Conservation (phyloP, 2,797 vertebrate genomes). For the Clamator glandarius region DNA sequence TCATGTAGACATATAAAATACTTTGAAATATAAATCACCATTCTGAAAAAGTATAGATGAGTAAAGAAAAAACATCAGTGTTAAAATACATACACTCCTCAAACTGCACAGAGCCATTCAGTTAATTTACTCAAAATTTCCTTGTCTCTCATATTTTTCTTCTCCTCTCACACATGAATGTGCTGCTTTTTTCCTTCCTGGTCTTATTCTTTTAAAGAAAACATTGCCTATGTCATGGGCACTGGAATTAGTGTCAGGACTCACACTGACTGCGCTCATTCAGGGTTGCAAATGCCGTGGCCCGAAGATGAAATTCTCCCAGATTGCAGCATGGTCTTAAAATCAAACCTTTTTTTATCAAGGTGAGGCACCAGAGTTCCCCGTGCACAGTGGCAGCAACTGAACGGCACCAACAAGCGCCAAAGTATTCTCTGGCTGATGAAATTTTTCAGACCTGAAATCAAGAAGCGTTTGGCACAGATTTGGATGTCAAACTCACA, state of each 20-base stretch:
- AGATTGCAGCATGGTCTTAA: fast-evolving
- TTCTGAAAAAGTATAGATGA: neutral
- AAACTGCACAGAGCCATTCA: neutral
- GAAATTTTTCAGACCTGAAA: neutral
- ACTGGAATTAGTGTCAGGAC: neutral
- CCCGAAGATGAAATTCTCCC: neutral
- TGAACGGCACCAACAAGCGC: fast-evolving
- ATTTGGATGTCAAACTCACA: neutral
- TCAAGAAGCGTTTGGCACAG: neutral
- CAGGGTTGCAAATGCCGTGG: neutral
- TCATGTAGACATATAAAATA: neutral
- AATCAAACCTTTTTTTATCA: neutral
- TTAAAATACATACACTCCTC: neutral
- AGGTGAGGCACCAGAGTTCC: fast-evolving
- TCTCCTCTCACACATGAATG: neutral
- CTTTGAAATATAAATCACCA: neutral
- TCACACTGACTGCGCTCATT: neutral
- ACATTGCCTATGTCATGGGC: neutral
- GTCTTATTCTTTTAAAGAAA: neutral
- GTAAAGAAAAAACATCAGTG: neutral
- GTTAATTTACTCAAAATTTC: neutral
- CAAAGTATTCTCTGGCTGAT: neutral
- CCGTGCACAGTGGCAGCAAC: fast-evolving
- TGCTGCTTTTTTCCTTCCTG: neutral
- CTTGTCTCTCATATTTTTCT: neutral